These are phyloP conservation scores for Augiades crinisus DNA, from an alignment of 2,888 invertebrate genomes.

Conservation along the genomic window DNA sequence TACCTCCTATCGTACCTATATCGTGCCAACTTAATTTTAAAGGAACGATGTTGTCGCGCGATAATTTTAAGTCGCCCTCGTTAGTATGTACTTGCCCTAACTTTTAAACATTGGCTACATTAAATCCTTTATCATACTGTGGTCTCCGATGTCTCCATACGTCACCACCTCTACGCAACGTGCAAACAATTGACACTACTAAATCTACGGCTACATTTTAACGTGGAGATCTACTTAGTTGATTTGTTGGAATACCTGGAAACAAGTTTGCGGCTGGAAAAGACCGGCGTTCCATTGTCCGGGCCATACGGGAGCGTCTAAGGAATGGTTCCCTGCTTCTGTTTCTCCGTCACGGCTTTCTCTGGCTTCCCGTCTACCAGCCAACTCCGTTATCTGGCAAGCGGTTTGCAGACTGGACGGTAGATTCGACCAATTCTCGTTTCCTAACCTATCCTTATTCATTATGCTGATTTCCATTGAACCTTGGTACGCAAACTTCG, in stretches of 20 bases:
- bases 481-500: conserved; percentile 71
- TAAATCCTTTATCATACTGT: no score
- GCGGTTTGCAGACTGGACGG: conserved; percentile 83
- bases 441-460: conserved; percentile 75
- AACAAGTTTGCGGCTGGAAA: conserved; percentile 76
- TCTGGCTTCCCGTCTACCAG: conserved; percentile 43
- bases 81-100: no score
- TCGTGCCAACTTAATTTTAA: no score
- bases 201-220: conserved; percentile 42
- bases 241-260: conserved; percentile 81
- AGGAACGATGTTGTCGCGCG: no score
- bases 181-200: conserved; percentile 46
- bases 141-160: no score
- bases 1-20: no score
- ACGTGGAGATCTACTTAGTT: conserved; percentile 69
- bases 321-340: conserved; percentile 40
- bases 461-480: conserved; percentile 77
- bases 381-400: conserved; percentile 83
- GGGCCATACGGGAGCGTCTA: conserved; percentile 65
- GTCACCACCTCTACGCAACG: conserved; percentile 14
- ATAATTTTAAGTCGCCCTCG: no score
- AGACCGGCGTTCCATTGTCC: conserved; percentile 67
- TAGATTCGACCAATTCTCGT: conserved; percentile 83
- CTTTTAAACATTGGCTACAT: conserved; percentile 3
- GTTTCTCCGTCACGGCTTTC: conserved; percentile 37